These are phyloP conservation scores for Clunio marinus DNA, from an alignment of 2,888 invertebrate genomes.

Conservation along the genomic window DNA sequence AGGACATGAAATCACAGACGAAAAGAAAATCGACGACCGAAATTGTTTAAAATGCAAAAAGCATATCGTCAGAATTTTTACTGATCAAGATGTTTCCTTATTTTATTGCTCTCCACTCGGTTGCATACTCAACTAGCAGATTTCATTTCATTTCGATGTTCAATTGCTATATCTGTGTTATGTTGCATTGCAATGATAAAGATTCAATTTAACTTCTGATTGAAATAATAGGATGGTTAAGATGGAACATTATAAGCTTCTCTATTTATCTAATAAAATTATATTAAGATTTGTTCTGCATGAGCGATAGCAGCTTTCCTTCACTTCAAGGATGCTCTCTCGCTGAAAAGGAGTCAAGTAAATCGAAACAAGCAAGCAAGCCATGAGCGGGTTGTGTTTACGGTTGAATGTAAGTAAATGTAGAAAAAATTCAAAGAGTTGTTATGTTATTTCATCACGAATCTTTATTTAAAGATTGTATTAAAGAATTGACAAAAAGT, in stretches of 20 bases:
- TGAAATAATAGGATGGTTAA: slow-evolving; percentile 27
- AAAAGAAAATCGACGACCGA: background rate
- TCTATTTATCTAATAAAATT: background rate
- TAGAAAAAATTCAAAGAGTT: too few species aligned
- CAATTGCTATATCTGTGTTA: background rate
- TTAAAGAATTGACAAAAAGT: too few species aligned
- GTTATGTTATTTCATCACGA: too few species aligned
- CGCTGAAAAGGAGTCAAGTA: background rate
- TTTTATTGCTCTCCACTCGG: background rate
- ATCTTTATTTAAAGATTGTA: too few species aligned
- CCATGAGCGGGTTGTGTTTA: too few species aligned
- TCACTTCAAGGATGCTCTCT: background rate
- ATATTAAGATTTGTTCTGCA: slow-evolving; percentile 4
- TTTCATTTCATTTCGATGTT: slow-evolving; percentile 3
- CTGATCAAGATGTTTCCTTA: background rate
- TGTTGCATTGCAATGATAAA: slow-evolving; percentile 21
- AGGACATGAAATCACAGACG: slow-evolving; percentile 34
- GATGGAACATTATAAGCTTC: background rate
- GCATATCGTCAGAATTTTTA: background rate
- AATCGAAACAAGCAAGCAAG: too few species aligned
- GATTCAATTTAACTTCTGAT: slow-evolving; percentile 38
- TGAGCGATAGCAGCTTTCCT: slow-evolving; percentile 2
- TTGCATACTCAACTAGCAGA: slow-evolving; percentile 37
- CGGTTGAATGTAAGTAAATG: too few species aligned
- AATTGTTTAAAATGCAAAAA: slow-evolving; percentile 32